A percentile compares a stretch with the other conserved stretches of the same genome.
Conservation (phyloP, 2,888 invertebrate genomes). For the Mesopsocus fuscifrons region DNA sequence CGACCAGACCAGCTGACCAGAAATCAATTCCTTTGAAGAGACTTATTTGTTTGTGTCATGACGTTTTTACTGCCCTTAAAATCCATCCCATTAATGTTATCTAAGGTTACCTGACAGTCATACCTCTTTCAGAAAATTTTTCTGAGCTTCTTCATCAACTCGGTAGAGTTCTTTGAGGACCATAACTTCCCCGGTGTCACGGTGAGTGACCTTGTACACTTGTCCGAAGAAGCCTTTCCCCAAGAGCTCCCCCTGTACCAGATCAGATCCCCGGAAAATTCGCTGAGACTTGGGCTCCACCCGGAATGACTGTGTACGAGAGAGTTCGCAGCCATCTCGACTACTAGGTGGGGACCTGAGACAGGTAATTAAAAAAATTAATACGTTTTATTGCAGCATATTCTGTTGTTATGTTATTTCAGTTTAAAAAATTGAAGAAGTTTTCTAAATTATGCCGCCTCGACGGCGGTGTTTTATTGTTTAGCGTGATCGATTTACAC, state of each 20-base stretch:
- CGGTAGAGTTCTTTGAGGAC: constrained; percentile 85
- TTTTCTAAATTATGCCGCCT: constrained; percentile 2
- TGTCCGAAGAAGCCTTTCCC: constrained; percentile 92
- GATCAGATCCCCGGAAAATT: constrained; percentile 80
- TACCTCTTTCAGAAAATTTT: constrained; percentile 83
- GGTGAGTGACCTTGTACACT: constrained; percentile 78
- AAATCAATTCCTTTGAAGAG: too few species aligned
- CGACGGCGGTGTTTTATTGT: background rate
- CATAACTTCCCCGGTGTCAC: constrained; percentile 82
- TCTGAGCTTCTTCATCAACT: constrained; percentile 86
- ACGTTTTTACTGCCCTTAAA: too few species aligned
- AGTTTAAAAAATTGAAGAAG: constrained; percentile 5
- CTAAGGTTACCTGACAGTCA: too few species aligned
- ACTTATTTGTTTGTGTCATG: too few species aligned
- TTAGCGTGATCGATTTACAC: too few species aligned
- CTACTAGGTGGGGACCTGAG: constrained; percentile 18
- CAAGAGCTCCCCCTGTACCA: constrained; percentile 67
- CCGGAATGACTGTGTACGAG: constrained; percentile 75
- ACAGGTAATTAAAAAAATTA: constrained; percentile 9
- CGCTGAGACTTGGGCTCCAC: constrained; percentile 44
- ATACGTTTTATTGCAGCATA: too few species aligned
- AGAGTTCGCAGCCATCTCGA: constrained; percentile 42
- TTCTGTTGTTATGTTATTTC: background rate
- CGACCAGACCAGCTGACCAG: too few species aligned
- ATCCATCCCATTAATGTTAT: too few species aligned